Base-by-base conservation (phyloP, 2,113 vertebrate species). In the Cromileptes altivelis region DNA sequence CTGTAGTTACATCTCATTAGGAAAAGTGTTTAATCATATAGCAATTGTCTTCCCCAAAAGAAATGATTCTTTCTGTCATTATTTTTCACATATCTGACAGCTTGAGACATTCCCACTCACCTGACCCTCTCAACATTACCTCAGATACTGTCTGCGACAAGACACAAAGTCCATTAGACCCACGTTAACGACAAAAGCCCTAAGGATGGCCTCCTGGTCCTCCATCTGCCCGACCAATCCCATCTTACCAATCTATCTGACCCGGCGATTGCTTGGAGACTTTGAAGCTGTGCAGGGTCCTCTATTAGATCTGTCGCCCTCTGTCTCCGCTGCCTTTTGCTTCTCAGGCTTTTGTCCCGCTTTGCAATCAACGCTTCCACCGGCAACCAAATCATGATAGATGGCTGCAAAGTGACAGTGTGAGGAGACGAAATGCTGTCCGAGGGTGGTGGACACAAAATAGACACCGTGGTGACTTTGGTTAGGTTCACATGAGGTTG, bases 331-430 rank as follows among this genome's bases (percentile, higher is more conserved):
- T 27, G 56, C 52, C 78, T 67, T 57, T 73, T 70, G 64, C 80
- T 89, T 91, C 78, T 56, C 42, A 18, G 56, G 49, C 76, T 88
- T 93, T 92, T 92, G 76, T 89, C 79, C 73, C 83, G 73, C 55
- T 81, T 85, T 27, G 57, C 88, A 93, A 91, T 89, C 90, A 85
- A 73, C 61, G 69, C 56, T 82, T 91, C 82, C 85, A 75, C 79
- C 61, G 30, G 67, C 76, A 52, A 74, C 69, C 78, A 88, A 91
- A 91, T 89, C 71, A 86, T 82, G 91, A 94, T 82, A 33, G 85
- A 93, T 85, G 68, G 80, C 74, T 63, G 27, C 64, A 75, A 77
- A 84, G 80, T 56, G 62, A 81, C 52, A 19, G 67, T 21, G 69
- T 50, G 68, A 85, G 67, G 88, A 63, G 75, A 79, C 2, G 25